phyloP scores from a whole-genome alignment of 1,140 invertebrate genomes.

The Octopus sinensis region DNA sequence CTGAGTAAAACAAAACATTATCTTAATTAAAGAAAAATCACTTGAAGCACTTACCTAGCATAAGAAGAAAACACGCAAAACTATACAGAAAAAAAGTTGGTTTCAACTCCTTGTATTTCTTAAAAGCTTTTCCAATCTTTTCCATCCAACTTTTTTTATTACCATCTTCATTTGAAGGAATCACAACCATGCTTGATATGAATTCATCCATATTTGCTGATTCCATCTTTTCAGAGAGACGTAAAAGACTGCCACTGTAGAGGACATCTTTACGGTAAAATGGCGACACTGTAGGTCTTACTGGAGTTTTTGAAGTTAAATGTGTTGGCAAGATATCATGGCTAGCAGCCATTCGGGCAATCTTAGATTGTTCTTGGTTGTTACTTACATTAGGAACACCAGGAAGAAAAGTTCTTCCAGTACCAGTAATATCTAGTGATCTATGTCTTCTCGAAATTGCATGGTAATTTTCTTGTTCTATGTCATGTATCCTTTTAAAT shows the following conservation, averaged over 20 bases:
- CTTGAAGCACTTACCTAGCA: constrained; percentile 1
- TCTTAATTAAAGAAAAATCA: not conserved
- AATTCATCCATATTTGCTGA: not conserved
- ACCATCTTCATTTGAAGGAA: not conserved
- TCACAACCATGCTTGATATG: not conserved
- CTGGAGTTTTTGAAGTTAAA: no score
- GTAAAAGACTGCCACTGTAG: not conserved
- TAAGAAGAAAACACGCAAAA: not conserved
- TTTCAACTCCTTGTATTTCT: not conserved
- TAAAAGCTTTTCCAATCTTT: not conserved
- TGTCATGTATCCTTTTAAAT: not conserved
- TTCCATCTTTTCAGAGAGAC: constrained; percentile 1
- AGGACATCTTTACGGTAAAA: constrained; percentile 10
- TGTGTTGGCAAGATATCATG: not conserved
- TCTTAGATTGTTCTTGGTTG: not conserved
- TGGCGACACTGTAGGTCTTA: not conserved
- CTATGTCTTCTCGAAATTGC: not conserved
- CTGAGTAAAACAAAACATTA: no score
- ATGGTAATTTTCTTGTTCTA: not conserved
- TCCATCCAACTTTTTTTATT: not conserved
- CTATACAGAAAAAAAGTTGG: constrained; percentile 5
- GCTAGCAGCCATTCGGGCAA: not conserved
- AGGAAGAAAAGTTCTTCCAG: not conserved
- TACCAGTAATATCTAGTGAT: not conserved
- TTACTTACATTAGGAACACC: not conserved